phyloP scores from a whole-genome alignment of 2,888 invertebrate genomes.

The Baronia brevicornis region DNA sequence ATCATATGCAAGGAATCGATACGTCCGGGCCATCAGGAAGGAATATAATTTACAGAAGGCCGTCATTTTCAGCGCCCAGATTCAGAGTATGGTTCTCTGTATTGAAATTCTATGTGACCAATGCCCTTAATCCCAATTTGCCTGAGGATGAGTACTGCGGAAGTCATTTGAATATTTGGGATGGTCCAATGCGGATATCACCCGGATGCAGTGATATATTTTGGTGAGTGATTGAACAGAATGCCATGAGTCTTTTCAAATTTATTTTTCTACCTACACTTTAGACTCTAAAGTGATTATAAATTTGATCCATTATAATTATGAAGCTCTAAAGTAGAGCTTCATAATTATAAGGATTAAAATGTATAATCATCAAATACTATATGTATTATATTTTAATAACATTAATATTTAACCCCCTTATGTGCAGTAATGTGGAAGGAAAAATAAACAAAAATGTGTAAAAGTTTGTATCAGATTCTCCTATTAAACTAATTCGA shows the following conservation, averaged over 20 bases:
- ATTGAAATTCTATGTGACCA: constrained; percentile 88
- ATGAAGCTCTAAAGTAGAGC: too few species aligned
- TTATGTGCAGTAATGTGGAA: too few species aligned
- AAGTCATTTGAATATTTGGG: constrained; percentile 91
- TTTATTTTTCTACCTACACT: constrained; percentile 7
- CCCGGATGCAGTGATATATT: constrained; percentile 87
- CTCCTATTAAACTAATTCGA: too few species aligned
- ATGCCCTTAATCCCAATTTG: constrained; percentile 77
- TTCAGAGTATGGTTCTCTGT: constrained; percentile 91
- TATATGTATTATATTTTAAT: too few species aligned
- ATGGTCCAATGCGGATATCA: constrained; percentile 85
- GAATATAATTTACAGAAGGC: constrained; percentile 70
- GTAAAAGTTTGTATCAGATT: too few species aligned
- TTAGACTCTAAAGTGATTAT: too few species aligned
- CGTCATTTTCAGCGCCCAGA: constrained; percentile 78
- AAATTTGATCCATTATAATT: too few species aligned
- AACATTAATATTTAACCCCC: too few species aligned
- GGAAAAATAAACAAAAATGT: too few species aligned
- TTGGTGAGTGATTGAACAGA: constrained; percentile 75
- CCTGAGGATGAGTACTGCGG: constrained; percentile 85
- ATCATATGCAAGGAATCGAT: constrained; percentile 83
- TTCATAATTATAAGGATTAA: too few species aligned
- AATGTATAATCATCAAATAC: too few species aligned
- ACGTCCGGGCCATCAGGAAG: constrained; percentile 76
- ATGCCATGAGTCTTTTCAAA: constrained; percentile 20